These are phyloP conservation scores for Macrosiphum euphorbiae DNA, from an alignment of 2,888 invertebrate genomes.

Conservation along the genomic window DNA sequence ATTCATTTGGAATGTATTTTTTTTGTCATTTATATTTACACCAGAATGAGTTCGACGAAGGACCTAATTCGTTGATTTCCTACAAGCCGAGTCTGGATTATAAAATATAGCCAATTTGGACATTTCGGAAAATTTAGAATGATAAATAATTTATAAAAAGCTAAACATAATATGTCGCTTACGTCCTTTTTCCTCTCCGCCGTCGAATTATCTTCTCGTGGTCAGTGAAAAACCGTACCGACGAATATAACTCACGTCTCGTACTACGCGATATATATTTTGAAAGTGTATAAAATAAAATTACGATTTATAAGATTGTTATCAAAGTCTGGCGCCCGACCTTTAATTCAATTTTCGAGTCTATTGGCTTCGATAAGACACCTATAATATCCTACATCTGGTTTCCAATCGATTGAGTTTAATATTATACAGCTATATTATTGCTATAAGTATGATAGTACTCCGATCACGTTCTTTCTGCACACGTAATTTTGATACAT, in stretches of 20 bases:
- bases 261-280: neutral
- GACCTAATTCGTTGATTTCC: neutral
- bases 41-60: neutral
- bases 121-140: neutral
- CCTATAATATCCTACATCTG: neutral
- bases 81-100: neutral
- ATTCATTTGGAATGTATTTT: neutral
- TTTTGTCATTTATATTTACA: conserved; percentile 5
- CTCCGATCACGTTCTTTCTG: neutral
- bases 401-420: neutral
- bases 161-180: neutral
- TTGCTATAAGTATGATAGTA: neutral
- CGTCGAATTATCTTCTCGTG: neutral
- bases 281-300: neutral
- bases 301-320: neutral
- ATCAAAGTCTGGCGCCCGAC: neutral
- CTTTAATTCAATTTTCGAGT: neutral
- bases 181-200: no score
- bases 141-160: neutral
- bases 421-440: neutral
- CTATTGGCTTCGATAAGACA: neutral
- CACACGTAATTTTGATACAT: neutral
- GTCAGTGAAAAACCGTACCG: neutral
- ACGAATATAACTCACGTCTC: neutral
- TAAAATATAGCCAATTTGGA: neutral